Percentiles rank a stretch among this genome's conserved stretches.
Conservation (phyloP, 2,888 invertebrate species). For the Rugalucina vietnamica region DNA sequence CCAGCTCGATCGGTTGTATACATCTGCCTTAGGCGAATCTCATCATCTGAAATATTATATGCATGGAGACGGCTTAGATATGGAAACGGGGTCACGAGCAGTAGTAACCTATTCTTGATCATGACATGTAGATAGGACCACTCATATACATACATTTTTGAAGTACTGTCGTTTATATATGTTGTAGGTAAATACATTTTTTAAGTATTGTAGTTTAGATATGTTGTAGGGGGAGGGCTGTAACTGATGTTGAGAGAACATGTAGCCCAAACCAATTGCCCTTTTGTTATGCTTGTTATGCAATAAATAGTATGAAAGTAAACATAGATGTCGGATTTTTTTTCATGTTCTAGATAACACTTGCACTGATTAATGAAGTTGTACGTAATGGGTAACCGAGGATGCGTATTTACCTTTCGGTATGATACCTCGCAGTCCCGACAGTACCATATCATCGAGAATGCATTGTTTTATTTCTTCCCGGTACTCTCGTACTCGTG, state of each 20-base stretch:
- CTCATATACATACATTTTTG: background rate
- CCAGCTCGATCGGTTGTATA: background rate
- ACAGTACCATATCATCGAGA: background rate
- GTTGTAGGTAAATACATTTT: background rate
- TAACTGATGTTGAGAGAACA: background rate
- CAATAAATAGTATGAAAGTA: background rate
- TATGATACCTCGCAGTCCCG: background rate
- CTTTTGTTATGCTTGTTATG: background rate
- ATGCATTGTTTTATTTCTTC: background rate
- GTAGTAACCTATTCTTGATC: background rate
- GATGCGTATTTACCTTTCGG: background rate
- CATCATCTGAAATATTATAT: constrained; percentile 10
- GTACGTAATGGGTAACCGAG: background rate
- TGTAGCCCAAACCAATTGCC: background rate
- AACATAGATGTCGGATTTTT: background rate
- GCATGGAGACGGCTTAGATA: no score
- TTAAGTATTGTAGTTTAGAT: background rate
- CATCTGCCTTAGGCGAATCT: background rate
- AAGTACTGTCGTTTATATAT: background rate
- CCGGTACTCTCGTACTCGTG: background rate
- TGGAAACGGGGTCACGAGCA: background rate
- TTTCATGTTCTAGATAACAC: background rate
- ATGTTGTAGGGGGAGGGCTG: background rate
- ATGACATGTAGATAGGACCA: background rate
- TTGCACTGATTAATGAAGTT: background rate